Evolutionary conservation across 2,888 invertebrate genomes (phyloP).

Genomic region (Eupithecia subfuscata): DNA sequence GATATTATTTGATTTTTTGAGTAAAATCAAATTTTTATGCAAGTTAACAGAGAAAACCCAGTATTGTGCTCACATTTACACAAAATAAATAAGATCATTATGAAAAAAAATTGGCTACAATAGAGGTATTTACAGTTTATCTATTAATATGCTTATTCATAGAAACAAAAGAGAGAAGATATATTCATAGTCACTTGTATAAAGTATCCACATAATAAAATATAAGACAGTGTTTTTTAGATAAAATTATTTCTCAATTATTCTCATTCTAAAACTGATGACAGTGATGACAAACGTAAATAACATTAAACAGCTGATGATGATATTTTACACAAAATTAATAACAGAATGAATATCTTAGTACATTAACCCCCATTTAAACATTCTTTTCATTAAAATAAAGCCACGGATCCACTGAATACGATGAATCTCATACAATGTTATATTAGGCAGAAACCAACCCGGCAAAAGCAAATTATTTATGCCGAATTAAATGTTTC

Average conservation of each 20-base stretch:
- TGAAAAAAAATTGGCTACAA: constrained; percentile 10
- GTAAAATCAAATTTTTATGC: not conserved
- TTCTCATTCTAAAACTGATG: no score
- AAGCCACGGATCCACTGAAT: not conserved
- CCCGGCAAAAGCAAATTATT: not conserved
- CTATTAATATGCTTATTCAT: not conserved
- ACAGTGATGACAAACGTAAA: not conserved
- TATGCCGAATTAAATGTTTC: no score
- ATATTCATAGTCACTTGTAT: not conserved
- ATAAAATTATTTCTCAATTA: not conserved
- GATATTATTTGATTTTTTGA: no score
- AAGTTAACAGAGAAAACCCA: not conserved
- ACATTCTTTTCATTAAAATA: no score
- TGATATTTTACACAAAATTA: not conserved
- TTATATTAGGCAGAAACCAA: not conserved
- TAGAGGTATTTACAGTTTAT: constrained; percentile 1
- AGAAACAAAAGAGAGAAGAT: not conserved
- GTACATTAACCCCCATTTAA: no score
- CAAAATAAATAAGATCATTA: not conserved
- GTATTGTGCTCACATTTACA: not conserved
- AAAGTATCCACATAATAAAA: not conserved
- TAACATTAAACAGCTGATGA: not conserved
- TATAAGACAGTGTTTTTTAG: not conserved
- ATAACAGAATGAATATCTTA: no score
- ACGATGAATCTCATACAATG: not conserved